A percentile compares a stretch with the other conserved stretches of the same genome.
These are phyloP conservation scores for Phocoena phocoena DNA, from an alignment of 2,113 vertebrate species.

Conservation along the genomic window DNA sequence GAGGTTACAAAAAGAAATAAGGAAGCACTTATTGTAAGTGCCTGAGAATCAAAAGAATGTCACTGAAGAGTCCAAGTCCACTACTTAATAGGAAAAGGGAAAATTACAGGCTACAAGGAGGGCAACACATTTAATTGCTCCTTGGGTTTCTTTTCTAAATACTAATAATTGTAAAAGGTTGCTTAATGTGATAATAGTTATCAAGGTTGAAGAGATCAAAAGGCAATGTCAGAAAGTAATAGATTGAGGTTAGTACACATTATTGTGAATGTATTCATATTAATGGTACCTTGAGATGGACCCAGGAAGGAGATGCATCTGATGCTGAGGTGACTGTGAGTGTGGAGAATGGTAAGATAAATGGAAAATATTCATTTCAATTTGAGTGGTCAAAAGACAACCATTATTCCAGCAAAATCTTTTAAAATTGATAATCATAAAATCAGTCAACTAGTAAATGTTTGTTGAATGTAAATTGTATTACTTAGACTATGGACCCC, in stretches of 20 bases:
- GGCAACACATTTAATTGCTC: slow-evolving; percentile 72
- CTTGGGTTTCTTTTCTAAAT: slow-evolving; percentile 74
- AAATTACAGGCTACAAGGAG: slow-evolving; percentile 72
- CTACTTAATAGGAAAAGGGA: slow-evolving; percentile 72
- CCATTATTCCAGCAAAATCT: background rate
- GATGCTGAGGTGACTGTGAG: background rate
- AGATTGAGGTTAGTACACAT: slow-evolving; percentile 64
- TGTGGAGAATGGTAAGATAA: background rate
- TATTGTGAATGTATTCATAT: background rate
- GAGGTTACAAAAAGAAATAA: slow-evolving; percentile 76
- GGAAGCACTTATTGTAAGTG: slow-evolving; percentile 77
- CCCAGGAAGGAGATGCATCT: background rate
- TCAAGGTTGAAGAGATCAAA: slow-evolving; percentile 66
- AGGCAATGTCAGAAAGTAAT: slow-evolving; percentile 72
- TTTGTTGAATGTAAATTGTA: background rate
- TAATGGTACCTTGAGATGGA: background rate
- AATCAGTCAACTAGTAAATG: background rate
- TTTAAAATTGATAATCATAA: background rate
- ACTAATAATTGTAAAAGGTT: slow-evolving; percentile 79
- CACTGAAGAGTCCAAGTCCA: slow-evolving; percentile 68
- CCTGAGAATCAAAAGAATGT: slow-evolving; percentile 71
- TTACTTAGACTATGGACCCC: background rate
- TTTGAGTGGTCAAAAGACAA: background rate
- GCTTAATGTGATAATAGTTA: slow-evolving; percentile 80
- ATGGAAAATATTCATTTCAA: background rate